Conservation (phyloP, 2,113 vertebrate genomes). For the Sphaerodactylus townsendi region DNA sequence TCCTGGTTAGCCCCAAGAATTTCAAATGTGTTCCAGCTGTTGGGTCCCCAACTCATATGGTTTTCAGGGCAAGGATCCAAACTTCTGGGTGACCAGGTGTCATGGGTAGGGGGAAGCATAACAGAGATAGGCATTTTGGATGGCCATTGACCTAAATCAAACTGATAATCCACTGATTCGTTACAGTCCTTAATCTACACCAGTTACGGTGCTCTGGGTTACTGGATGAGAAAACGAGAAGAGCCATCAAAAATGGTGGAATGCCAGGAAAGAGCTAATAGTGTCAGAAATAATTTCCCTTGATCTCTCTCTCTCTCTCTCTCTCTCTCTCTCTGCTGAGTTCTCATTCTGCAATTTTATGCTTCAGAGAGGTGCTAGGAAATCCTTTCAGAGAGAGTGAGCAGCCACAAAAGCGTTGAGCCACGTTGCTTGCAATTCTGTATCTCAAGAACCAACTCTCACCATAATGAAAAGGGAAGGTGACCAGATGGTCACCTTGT, state of each 20-base stretch:
- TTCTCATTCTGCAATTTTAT: conserved; percentile 59
- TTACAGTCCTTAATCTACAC: conserved; percentile 50
- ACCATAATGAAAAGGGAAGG: not conserved
- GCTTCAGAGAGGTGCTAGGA: conserved; percentile 58
- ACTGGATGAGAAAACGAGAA: conserved; percentile 59
- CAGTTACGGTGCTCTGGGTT: conserved; percentile 51
- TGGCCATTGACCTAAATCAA: conserved; percentile 51
- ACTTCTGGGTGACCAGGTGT: too few species aligned
- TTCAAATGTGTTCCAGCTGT: too few species aligned
- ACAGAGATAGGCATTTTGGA: conserved; percentile 36
- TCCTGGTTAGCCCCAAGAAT: too few species aligned
- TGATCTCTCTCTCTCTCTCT: conserved; percentile 27
- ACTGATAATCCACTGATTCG: conserved; percentile 50
- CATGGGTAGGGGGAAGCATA: not conserved
- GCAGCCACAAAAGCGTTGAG: not conserved
- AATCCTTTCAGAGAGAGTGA: conserved; percentile 46
- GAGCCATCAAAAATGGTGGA: conserved; percentile 37
- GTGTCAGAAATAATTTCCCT: conserved; percentile 57
- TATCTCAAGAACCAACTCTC: conserved; percentile 17
- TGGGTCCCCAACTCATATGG: too few species aligned
- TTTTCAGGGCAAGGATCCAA: too few species aligned
- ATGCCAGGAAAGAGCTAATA: conserved; percentile 20
- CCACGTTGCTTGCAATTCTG: not conserved
- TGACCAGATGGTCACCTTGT: too few species aligned
- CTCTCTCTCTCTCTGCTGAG: conserved; percentile 38